A percentile compares a stretch with the other conserved stretches of the same genome.
These are phyloP conservation scores for Hirtodrosophila histrioides DNA, from an alignment of 2,888 invertebrate genomes.

Conservation along the genomic window DNA sequence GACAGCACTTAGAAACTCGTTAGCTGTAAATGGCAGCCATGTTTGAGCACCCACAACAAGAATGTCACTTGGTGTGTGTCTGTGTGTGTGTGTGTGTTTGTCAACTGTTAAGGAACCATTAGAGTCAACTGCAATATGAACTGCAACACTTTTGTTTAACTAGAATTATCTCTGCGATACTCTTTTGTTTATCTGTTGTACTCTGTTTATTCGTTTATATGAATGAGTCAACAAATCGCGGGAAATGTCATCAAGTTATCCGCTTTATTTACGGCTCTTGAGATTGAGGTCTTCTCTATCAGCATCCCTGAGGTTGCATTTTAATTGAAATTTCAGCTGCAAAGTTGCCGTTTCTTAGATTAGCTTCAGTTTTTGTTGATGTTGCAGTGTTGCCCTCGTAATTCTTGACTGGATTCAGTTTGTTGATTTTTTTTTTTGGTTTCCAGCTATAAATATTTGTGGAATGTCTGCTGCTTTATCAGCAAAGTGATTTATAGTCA, in stretches of 20 bases:
- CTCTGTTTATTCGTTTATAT: constrained; percentile 16
- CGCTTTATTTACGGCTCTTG: constrained; percentile 12
- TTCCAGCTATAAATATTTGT: constrained; percentile 1
- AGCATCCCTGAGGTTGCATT: constrained; percentile 20
- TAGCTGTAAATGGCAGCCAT: constrained; percentile 65
- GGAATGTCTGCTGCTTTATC: not conserved
- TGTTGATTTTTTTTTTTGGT: constrained; percentile 14
- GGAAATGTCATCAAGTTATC: not conserved
- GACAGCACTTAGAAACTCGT: constrained; percentile 76
- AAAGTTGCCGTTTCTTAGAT: not conserved
- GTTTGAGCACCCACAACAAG: constrained; percentile 37
- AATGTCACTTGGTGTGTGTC: not conserved
- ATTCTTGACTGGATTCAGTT: not conserved
- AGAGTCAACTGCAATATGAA: constrained; percentile 25
- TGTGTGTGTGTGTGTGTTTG: not conserved
- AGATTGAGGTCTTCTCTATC: constrained; percentile 17
- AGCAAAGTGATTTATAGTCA: not conserved
- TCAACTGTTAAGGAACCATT: constrained; percentile 33
- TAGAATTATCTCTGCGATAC: constrained; percentile 34
- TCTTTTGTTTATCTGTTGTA: constrained; percentile 12
- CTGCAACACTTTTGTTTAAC: constrained; percentile 39
- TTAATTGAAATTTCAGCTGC: constrained; percentile 11
- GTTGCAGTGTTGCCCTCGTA: not conserved
- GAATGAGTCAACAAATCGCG: constrained; percentile 20
- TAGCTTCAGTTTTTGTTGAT: constrained; percentile 5